Evolutionary conservation across 2,888 invertebrate genomes (phyloP), one percentile per base, ranked within the genome.

Genomic region (Drosophila merina): DNA sequence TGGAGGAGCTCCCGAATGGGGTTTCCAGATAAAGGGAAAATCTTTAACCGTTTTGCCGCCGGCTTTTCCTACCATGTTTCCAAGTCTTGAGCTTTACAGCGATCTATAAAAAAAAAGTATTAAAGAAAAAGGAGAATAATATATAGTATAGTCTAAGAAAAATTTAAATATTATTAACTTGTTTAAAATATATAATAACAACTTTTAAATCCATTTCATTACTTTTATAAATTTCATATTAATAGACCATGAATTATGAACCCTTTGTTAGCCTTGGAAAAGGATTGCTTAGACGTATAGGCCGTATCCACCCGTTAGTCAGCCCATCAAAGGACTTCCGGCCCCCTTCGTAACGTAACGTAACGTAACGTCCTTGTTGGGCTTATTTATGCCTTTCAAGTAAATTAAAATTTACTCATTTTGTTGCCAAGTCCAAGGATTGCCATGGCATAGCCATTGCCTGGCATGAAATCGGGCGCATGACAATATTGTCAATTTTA

Each of bases 401-500:
- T 86, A 82, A 85, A 86, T 86, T 84, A 86, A 84, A 84, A 86
- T 84, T 70, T 72, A 74, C 74, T 74, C 80, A 76, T 79, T 84
- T 77, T 58, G 69, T 68, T 69, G 45, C 64, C 55, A 54, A 63
- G 64, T 63, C 45, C 45, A 28, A 38, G 60, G 62, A 63, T 42
- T 49, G 48, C 10, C 40, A 20, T 8, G 8, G 9, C 40, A 20
- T 8, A 3, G 9, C 44, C 40, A 20, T 8, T 1, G 9, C 44
- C 44, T 12, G 51, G 55, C 51, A 64, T 57, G 57, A 77, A 78
- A 75, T 73, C 58, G 77, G 62, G 73, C 72, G 76, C 76, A 79
- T 78, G 87, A 86, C 87, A 86, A 86, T 83, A 86, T 86, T 86
- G 85, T 87, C 85, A 81, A 79, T 86, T 86, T 87, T 85, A 82